Evolutionary conservation across 1,140 invertebrate genomes (phyloP).

Genomic region (Drosophila takahashii): DNA sequence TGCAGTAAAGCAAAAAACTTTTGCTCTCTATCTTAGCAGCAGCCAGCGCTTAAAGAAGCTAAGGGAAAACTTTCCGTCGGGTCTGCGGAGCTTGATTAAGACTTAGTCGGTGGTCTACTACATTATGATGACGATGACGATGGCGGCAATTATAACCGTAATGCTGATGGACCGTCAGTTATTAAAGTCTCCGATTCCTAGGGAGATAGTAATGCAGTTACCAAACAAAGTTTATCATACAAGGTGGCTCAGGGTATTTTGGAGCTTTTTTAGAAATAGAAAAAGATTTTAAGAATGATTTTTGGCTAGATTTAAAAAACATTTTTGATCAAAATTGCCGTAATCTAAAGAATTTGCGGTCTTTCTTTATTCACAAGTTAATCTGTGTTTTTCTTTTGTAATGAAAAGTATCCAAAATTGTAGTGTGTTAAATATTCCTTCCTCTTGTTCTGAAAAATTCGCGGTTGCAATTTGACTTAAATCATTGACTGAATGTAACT

Average conservation of each 20-base stretch:
- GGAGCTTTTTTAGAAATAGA: not conserved
- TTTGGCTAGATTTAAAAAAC: too few relatives aligned
- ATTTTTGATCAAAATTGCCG: too few relatives aligned
- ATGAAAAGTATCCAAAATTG: too few relatives aligned
- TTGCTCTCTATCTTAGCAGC: not conserved
- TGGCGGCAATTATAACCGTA: slow-evolving; percentile 8
- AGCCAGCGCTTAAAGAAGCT: slow-evolving; percentile 1
- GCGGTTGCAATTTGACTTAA: too few relatives aligned
- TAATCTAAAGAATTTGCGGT: too few relatives aligned
- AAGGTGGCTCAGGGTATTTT: not conserved
- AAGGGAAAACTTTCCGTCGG: slow-evolving; percentile 26
- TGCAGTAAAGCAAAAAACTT: slow-evolving; percentile 55
- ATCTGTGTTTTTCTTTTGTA: too few relatives aligned
- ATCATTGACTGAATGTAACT: too few relatives aligned
- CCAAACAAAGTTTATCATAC: not conserved
- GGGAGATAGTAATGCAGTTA: not conserved
- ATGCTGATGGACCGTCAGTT: slow-evolving; percentile 15
- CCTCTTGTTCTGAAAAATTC: too few relatives aligned
- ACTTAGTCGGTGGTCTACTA: slow-evolving; percentile 29
- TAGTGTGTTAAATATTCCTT: too few relatives aligned
- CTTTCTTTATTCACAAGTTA: too few relatives aligned
- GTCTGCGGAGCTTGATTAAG: slow-evolving; percentile 51
- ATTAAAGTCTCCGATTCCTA: slow-evolving; percentile 11
- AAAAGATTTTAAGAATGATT: too few relatives aligned
- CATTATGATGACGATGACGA: slow-evolving; percentile 10